Evolutionary conservation across 2,888 invertebrate genomes (phyloP).

Genomic region (Microctonus brassicae): DNA sequence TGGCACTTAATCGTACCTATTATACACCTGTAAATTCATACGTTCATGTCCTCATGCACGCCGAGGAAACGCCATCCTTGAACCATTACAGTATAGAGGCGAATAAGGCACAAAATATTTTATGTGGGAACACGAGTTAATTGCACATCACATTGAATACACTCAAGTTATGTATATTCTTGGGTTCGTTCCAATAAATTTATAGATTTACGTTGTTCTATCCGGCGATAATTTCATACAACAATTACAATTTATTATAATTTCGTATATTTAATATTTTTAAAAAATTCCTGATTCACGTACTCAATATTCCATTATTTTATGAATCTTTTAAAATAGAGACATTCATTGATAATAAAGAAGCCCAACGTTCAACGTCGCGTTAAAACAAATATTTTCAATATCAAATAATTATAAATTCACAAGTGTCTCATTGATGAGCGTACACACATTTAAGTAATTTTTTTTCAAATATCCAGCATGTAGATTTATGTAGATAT

Average conservation of each 20-base stretch:
- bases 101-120: constrained; percentile 50
- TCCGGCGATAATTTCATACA: background rate
- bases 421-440: background rate
- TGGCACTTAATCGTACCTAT: background rate
- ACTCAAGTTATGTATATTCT: constrained; percentile 31
- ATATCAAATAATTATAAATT: background rate
- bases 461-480: constrained; percentile 5
- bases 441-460: constrained; percentile 16
- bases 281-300: background rate
- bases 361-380: background rate
- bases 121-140: constrained; percentile 17
- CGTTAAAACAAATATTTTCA: background rate
- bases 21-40: constrained; percentile 3
- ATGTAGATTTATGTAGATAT: background rate
- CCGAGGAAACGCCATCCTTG: background rate
- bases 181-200: background rate
- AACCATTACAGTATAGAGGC: constrained; percentile 34
- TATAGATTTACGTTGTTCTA: background rate
- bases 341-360: no score
- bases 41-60: background rate
- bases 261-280: no score
- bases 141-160: constrained; percentile 43
- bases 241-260: no score
- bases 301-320: no score
- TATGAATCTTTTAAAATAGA: no score